Evolutionary conservation across 2,888 invertebrate genomes (phyloP), one percentile per base, ranked within the genome.

Genomic region (Plutella xylostella): DNA sequence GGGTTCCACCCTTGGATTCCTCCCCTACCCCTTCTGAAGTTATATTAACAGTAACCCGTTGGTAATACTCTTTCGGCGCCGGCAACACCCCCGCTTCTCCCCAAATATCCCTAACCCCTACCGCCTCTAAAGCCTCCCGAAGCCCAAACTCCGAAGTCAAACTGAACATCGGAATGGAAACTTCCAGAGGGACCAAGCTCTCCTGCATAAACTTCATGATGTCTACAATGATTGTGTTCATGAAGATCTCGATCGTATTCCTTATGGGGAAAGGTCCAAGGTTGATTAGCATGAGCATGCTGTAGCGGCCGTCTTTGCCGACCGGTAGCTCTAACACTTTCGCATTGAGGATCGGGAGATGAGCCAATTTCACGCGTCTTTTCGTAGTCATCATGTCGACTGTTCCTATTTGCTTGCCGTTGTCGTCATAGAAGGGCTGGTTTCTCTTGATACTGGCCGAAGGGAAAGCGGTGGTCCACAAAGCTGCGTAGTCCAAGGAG

Each of bases 321-420:
- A 67, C 57, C 0, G 66, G 65, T 1, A 68, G 43, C 35, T 63
- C 61, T 9, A 67, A 5, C 0, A 61, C 51, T 39, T 64, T 67
- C 3, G 57, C 50, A n/a, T 60, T 53, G 28, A 57, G 31, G 11
- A 55, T 44, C 0, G 60, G 60, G 5, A 62, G 45, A 1, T 60
- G 51, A 0, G 58, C 56, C 11, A 65, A 21, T 1, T 56, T 58
- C 2, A 60, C 62, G 9, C 48, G 47, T 42, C 50, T 61, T 30
- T 46, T 52, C 39, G 58, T 48, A 18, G 46, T 55, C 58, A 67
- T 56, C 51, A 61, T 55, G 5, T 63, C 57, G 6, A 65, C 55
- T 0, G 43, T 43, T 0, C 61, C 65, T 0, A 63, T 48, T 18
- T 51, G 47, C 3, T 50, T 46, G 0, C 62, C 60, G n/a, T 45